Evolutionary conservation across 2,797 vertebrate species (phyloP), one percentile per base, ranked within the genome.

Genomic region (Smutsia temminckii): DNA sequence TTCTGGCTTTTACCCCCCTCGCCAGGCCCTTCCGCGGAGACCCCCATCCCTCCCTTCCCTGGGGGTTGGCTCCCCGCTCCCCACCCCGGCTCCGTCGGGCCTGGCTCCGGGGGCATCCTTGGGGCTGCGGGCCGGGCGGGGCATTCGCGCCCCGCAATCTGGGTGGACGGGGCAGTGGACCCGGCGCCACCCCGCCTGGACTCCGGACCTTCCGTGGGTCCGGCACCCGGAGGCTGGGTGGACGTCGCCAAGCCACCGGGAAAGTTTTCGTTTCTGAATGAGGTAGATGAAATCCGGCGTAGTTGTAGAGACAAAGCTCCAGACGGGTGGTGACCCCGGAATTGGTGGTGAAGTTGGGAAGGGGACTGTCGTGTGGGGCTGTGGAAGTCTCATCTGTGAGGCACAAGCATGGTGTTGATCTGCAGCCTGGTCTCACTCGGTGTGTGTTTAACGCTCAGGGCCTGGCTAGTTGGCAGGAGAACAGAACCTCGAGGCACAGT

Each of bases 401-500:
- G 66, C 68, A 17, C 57, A 9, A 10, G 61, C 49, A 0, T 25
- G 11, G 46, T 27, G 32, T 16, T 1, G 42, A 8, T 29, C 78
- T 59, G 86, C 80, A 51, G 83, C 89, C 46, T 4, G 66, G 49
- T 84, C 34, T 71, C 75, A 0, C 34, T 71, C 75, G 0, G 63
- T 1, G 84, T 61, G 1, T 27, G 25, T 80, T 5, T 55, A 61
- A 68, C 4, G 13, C 53, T 32, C 79, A 3, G 29, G 89, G 83
- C 93, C 89, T 57, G 63, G 21, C 66, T 25, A 59, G 40, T 23
- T 96, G 95, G 95, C 96, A 12, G 78, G 89, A 49, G 71, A 74
- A 72, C 91, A 68, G 94, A 80, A 59, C 81, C 86, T 91, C 55
- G 86, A 86, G 91, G 93, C 94, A 78, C 93, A 91, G 89, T 61